Evolutionary conservation across 2,113 vertebrate genomes (phyloP).

Genomic region (Butorides virescens): DNA sequence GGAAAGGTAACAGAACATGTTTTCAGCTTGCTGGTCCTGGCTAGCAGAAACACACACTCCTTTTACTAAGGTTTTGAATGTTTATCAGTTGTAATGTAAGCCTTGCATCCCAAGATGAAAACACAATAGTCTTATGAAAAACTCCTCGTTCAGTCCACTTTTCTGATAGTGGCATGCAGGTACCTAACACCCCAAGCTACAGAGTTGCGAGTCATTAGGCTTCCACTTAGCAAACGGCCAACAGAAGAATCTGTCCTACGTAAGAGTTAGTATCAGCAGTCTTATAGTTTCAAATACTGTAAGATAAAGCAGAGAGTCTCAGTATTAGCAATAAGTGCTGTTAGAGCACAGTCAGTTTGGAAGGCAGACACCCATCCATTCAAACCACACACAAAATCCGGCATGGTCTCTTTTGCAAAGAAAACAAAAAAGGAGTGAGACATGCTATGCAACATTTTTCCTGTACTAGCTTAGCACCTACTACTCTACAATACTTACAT

Average conservation of each 20-base stretch:
- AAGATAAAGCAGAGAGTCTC: not conserved
- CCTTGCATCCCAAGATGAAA: not conserved
- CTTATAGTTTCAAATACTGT: not conserved
- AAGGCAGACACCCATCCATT: not conserved
- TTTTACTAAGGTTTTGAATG: not conserved
- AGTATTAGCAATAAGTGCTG: not conserved
- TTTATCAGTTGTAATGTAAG: not conserved
- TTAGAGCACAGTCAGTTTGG: not conserved
- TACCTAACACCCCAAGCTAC: not conserved
- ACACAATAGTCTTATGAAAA: not conserved
- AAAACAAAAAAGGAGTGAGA: not conserved
- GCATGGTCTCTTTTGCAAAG: not conserved
- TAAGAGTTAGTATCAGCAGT: not conserved
- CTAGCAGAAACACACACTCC: not conserved
- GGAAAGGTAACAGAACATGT: not conserved
- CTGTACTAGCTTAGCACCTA: not conserved
- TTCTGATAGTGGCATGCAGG: not conserved
- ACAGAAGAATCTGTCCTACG: not conserved
- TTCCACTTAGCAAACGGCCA: not conserved
- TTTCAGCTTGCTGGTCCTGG: not conserved
- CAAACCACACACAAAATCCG: not conserved
- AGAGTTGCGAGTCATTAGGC: not conserved
- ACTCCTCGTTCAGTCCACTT: not conserved
- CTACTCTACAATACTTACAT: constrained; percentile 79
- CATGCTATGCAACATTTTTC: not conserved